Conservation (phyloP, 2,797 vertebrate species). For the Salarias fasciatus region DNA sequence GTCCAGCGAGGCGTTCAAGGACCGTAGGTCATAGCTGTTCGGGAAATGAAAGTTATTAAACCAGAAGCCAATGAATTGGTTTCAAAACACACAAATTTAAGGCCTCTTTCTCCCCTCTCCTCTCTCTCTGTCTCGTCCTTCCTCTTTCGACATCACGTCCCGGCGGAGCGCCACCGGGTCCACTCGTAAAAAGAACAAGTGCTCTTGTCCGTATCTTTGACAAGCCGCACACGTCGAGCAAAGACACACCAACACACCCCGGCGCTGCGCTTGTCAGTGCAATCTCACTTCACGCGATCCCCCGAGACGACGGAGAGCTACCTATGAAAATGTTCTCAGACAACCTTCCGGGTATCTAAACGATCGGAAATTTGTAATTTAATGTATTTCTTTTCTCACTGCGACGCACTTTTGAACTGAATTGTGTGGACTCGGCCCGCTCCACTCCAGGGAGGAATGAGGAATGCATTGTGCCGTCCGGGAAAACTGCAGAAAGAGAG, state of each 20-base stretch:
- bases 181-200: conserved; percentile 65
- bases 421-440: too few species aligned
- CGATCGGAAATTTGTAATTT: too few species aligned
- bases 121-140: neutral
- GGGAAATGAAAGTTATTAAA: too few species aligned
- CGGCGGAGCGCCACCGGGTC: conserved; percentile 45
- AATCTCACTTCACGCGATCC: conserved; percentile 48
- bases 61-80: too few species aligned
- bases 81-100: too few species aligned
- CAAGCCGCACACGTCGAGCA: conserved; percentile 34
- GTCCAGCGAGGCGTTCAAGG: too few species aligned
- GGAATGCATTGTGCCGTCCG: conserved; percentile 2
- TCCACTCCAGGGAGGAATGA: conserved; percentile 28
- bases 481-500: too few species aligned
- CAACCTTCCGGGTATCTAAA: conserved; percentile 35
- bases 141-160: conserved; percentile 45
- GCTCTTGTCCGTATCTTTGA: conserved; percentile 62
- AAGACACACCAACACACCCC: conserved; percentile 38
- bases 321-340: conserved; percentile 30
- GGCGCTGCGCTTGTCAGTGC: conserved; percentile 43
- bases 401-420: too few species aligned
- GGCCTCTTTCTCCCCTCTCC: neutral
- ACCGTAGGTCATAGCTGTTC: too few species aligned
- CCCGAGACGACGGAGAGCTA: conserved; percentile 40
- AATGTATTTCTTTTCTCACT: too few species aligned